Evolutionary conservation across 2,888 invertebrate species (phyloP).

Genomic region (Miltochrista miniata): DNA sequence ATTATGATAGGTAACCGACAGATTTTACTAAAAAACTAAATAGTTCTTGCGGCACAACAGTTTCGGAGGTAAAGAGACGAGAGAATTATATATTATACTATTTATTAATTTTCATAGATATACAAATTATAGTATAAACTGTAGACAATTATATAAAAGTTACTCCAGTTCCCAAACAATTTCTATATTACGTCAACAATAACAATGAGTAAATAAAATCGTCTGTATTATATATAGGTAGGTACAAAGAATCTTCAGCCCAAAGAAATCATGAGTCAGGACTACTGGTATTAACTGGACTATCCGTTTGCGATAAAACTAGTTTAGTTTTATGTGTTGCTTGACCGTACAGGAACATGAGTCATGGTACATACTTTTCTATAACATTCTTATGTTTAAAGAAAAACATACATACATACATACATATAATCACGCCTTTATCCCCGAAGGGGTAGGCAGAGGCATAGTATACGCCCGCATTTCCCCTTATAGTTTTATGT

Average conservation of each 20-base stretch:
- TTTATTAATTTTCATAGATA: neutral
- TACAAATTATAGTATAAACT: slow-evolving; percentile 7
- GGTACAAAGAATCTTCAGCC: slow-evolving; percentile 36
- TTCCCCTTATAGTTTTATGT: no score
- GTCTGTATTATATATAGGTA: slow-evolving; percentile 17
- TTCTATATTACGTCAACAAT: slow-evolving; percentile 35
- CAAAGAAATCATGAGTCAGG: slow-evolving; percentile 52
- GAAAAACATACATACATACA: slow-evolving; percentile 7
- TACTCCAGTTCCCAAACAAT: slow-evolving; percentile 25
- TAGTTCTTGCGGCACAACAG: no score
- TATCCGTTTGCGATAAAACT: slow-evolving; percentile 48
- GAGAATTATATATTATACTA: no score
- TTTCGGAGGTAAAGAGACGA: no score
- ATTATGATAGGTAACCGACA: no score
- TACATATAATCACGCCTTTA: no score
- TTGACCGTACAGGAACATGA: slow-evolving; percentile 49
- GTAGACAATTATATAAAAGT: slow-evolving; percentile 27
- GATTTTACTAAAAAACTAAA: no score
- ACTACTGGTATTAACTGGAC: slow-evolving; percentile 43
- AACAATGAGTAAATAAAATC: slow-evolving; percentile 28
- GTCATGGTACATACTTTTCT: slow-evolving; percentile 43
- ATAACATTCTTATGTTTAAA: slow-evolving; percentile 15
- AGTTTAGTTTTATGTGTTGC: slow-evolving; percentile 58
- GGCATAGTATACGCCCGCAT: no score
- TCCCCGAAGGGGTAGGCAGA: no score